Evolutionary conservation across 2,888 invertebrate species (phyloP), one percentile per base, ranked within the genome.

Genomic region (Cynaeus angustus): DNA sequence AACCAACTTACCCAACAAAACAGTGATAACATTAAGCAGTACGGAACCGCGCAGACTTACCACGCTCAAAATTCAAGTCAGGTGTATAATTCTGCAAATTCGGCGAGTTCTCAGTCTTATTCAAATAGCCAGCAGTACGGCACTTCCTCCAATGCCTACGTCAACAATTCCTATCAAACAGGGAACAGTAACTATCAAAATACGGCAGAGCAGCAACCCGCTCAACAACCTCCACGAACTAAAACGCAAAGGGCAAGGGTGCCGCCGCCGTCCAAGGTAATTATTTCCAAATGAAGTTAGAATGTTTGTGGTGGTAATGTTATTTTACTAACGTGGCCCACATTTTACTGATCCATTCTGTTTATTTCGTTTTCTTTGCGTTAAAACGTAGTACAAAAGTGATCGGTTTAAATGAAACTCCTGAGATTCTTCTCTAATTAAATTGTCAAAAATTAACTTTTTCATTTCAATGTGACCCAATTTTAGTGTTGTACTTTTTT

Each of bases 261-360:
- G 68, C 95, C 95, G 14, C 95, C 95, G 26, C 94, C 95, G 4
- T 94, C 94, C 41, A 95, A 94, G 88, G 92, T 92, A 26, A 10
- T 43, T 65, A 45, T 53, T 71, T 45, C n/a, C n/a, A n/a, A n/a
- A n/a, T n/a, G n/a, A n/a, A n/a, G n/a, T n/a, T n/a, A n/a, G n/a
- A n/a, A n/a, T n/a, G n/a, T n/a, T n/a, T n/a, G n/a, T n/a, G n/a
- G n/a, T n/a, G n/a, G n/a, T n/a, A n/a, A n/a, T n/a, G n/a, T n/a
- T n/a, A n/a, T n/a, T n/a, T n/a, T n/a, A n/a, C n/a, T n/a, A n/a
- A n/a, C n/a, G n/a, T n/a, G n/a, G n/a, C n/a, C n/a, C n/a, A n/a
- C n/a, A n/a, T n/a, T n/a, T n/a, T n/a, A n/a, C n/a, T n/a, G n/a
- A n/a, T n/a, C n/a, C n/a, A n/a, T n/a, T n/a, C n/a, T n/a, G n/a